phyloP scores from a whole-genome alignment of 2,113 vertebrate species.

The Proteles cristata region DNA sequence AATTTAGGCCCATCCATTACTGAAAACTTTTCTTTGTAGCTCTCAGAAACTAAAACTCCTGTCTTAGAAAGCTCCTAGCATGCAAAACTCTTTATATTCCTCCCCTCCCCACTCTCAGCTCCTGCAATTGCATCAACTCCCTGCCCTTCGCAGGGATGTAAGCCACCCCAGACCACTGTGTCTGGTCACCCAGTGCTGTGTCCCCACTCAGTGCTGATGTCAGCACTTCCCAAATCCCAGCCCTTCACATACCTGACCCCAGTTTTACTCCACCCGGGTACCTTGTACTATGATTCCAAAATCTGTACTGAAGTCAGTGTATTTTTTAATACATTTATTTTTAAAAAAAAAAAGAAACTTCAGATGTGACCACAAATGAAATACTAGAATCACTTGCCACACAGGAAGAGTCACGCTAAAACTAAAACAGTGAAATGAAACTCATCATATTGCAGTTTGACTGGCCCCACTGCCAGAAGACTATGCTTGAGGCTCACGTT shows the following conservation, averaged over 20 bases:
- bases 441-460: neutral
- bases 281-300: neutral
- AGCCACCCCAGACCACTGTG: too few relatives aligned
- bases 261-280: neutral
- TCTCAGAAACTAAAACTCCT: neutral
- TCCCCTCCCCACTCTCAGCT: neutral
- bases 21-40: neutral
- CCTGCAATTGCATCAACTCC: neutral
- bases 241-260: neutral
- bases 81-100: neutral
- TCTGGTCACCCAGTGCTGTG: neutral
- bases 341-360: neutral
- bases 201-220: accelerated
- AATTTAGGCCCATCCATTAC: neutral
- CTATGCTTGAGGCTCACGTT: neutral
- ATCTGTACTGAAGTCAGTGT: neutral
- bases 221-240: neutral
- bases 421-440: neutral
- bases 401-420: neutral
- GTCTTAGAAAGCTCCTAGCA: neutral
- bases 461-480: neutral
- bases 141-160: neutral
- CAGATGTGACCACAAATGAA: neutral
- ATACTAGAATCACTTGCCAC: neutral
- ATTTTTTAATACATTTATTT: neutral